Conservation (phyloP, 2,113 vertebrate species). For the Vanacampus margaritifer region DNA sequence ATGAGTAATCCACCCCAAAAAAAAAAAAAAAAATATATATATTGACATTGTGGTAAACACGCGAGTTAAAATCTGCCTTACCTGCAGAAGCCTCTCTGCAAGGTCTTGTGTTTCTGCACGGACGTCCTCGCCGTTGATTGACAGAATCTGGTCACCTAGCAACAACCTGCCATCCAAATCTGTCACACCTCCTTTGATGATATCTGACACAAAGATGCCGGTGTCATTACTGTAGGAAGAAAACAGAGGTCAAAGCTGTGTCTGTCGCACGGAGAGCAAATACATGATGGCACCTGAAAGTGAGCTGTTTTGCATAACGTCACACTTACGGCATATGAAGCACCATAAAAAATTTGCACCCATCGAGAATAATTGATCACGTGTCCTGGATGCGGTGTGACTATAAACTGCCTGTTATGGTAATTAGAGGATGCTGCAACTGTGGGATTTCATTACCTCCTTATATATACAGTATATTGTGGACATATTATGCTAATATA, state of each 20-base stretch:
- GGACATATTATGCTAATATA: neutral
- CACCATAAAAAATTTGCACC: constrained; percentile 1
- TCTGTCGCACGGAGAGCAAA: constrained; percentile 16
- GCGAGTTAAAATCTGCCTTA: constrained; percentile 37
- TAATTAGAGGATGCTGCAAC: constrained; percentile 4
- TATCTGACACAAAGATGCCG: constrained; percentile 93
- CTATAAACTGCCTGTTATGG: neutral
- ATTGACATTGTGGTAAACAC: neutral
- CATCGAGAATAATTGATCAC: neutral
- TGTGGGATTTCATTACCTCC: constrained; percentile 19
- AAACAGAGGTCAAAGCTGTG: constrained; percentile 50
- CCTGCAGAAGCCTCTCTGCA: constrained; percentile 85
- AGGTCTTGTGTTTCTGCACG: constrained; percentile 83
- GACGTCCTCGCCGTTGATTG: constrained; percentile 89
- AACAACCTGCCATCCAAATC: constrained; percentile 85
- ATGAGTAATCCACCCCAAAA: neutral
- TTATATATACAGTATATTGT: neutral
- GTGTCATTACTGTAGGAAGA: constrained; percentile 81
- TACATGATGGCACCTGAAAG: constrained; percentile 23
- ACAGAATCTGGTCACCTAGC: constrained; percentile 92
- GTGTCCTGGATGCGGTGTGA: constrained; percentile 4
- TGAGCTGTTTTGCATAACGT: constrained; percentile 30
- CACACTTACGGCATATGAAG: constrained; percentile 30
- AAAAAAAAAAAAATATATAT: neutral
- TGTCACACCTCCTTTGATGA: constrained; percentile 85